Base-by-base conservation (phyloP, 2,113 vertebrate genomes). In the Rhodinocichla rosea region DNA sequence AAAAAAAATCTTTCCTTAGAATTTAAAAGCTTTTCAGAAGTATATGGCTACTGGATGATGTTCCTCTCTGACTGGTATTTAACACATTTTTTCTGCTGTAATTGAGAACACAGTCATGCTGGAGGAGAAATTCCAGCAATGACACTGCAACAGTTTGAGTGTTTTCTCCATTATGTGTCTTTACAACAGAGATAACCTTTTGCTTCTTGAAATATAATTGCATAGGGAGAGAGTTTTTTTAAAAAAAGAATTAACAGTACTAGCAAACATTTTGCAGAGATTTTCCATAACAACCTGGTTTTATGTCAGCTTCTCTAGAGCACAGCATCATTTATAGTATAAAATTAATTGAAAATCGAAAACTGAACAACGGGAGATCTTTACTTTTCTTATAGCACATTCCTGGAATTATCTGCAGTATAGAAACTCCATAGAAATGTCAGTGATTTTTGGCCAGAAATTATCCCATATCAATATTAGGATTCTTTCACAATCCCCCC, bases 191-290 rank as follows among this genome's bases (percentile, higher is more conserved):
- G 93, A 97, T 96, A 98, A 98, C 96, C 96, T 97, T 96, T 97
- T 95, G 92, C 95, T 96, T 97, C 97, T 97, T 97, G 95, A 97
- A 98, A 97, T 93, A 95, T 93, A 97, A 97, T 97, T 97, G 90
- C 67, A 74, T 77, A 82, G 78, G 62, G 90, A 87, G 92, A 91
- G 89, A 71, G 95, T 94, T 97, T 97, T 97, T 35, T 23, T 22
- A 5, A 95, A 95, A 97, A 95, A 84, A 96, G 75, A 95, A 97
- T 94, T 94, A 97, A 80, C 90, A 95, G 88, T 73, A 87, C 73
- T 73, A 88, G 73, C 92, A 87, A 96, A 96, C n/a, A 67, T 95
- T 96, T 93, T 75, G 55, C 79, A 92, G 88, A 82, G 93, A 83
- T 88, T 95, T 96, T 95, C 94, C 27, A 27, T 89, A 96, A 95